phyloP scores from a whole-genome alignment of 2,113 vertebrate genomes.

The Saguinus midas region DNA sequence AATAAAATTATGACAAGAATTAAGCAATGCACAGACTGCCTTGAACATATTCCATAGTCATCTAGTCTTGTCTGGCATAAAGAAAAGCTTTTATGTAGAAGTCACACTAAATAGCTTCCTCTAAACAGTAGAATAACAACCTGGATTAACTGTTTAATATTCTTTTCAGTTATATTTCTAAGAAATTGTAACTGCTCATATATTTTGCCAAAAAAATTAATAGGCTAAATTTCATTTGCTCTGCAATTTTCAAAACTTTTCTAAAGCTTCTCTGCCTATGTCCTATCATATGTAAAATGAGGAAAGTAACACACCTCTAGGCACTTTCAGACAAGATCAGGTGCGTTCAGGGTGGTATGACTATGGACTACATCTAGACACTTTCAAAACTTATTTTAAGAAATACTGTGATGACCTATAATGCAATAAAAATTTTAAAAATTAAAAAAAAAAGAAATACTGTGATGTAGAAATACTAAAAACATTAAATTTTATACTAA shows the following conservation, averaged over 20 bases:
- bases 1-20: not conserved
- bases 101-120: not conserved
- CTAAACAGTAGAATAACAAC: not conserved
- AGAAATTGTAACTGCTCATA: not conserved
- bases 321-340: not conserved
- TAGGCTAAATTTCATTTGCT: not conserved
- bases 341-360: no score
- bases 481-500: not conserved
- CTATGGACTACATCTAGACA: not conserved
- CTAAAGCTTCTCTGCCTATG: not conserved
- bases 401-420: not conserved
- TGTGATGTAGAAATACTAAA: not conserved
- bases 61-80: not conserved
- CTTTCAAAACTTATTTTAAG: not conserved
- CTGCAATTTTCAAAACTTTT: not conserved
- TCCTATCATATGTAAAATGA: constrained; percentile 21
- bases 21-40: not conserved
- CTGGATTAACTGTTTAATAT: constrained; percentile 26
- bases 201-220: not conserved
- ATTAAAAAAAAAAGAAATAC: not conserved
- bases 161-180: not conserved
- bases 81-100: not conserved
- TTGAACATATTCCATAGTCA: not conserved
- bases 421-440: no score
- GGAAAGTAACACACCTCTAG: not conserved